These are phyloP conservation scores for Heliangelus exortis DNA, from an alignment of 2,797 vertebrate species.

Conservation along the genomic window DNA sequence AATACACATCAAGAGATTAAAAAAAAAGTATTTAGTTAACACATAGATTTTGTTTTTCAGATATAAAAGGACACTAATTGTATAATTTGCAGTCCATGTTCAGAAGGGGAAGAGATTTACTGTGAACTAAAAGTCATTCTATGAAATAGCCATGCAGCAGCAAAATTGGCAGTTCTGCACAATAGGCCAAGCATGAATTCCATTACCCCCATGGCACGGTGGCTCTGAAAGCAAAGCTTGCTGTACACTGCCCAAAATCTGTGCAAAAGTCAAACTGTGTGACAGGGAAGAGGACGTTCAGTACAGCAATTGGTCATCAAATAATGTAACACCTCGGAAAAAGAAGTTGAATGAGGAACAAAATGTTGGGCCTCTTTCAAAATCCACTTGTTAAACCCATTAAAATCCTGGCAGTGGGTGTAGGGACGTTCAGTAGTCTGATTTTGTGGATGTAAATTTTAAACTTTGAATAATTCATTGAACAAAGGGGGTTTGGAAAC, in stretches of 20 bases:
- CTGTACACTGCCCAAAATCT: background rate
- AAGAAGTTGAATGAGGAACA: background rate
- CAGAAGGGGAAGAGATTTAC: background rate
- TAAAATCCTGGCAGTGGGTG: background rate
- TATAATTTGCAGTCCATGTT: slow-evolving; percentile 35
- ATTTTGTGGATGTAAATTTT: background rate
- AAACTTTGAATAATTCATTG: background rate
- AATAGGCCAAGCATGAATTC: background rate
- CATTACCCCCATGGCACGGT: background rate
- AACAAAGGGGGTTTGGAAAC: background rate
- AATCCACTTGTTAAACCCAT: background rate
- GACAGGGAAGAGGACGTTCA: background rate
- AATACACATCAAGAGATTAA: background rate
- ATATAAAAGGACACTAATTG: slow-evolving; percentile 37
- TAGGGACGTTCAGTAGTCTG: background rate
- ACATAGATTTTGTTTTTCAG: slow-evolving; percentile 17
- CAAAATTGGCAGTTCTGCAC: background rate
- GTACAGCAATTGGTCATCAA: background rate
- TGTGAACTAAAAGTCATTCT: slow-evolving; percentile 14
- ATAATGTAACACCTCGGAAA: background rate
- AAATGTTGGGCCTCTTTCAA: background rate
- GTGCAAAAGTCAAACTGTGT: background rate
- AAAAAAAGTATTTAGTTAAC: slow-evolving; percentile 30
- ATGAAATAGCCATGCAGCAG: background rate
- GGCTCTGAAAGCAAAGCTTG: background rate